Conservation (phyloP, 2,113 vertebrate species). For the Patagioenas fasciata region DNA sequence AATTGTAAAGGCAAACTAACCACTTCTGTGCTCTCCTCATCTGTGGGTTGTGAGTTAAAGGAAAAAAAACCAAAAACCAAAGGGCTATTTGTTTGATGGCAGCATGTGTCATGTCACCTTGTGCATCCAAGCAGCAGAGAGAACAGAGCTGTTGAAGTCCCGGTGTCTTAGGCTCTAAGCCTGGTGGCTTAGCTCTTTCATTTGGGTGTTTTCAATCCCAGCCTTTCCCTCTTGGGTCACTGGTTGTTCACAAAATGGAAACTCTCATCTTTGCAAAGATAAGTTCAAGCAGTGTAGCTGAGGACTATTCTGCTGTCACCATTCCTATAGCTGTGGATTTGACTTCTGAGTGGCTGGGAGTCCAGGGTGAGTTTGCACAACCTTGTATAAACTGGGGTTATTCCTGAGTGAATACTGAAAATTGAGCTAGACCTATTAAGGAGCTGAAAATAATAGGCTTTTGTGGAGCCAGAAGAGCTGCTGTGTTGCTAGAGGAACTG, state of each 20-base stretch:
- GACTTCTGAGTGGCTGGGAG: neutral
- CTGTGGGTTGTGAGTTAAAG: neutral
- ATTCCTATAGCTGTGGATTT: neutral
- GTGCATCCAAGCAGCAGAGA: neutral
- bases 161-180: neutral
- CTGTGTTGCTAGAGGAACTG: neutral
- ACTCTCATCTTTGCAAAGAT: neutral
- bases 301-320: neutral
- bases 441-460: neutral
- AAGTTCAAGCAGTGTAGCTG: neutral
- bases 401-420: neutral
- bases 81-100: neutral
- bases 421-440: neutral
- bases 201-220: neutral
- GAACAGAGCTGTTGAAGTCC: neutral
- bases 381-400: neutral
- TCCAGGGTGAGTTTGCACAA: neutral
- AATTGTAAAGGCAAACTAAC: neutral
- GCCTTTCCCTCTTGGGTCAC: neutral
- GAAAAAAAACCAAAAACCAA: neutral
- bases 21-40: neutral
- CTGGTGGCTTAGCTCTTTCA: neutral
- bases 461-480: neutral
- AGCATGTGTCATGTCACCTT: neutral
- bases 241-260: neutral